Conservation (phyloP, 1,140 invertebrate genomes). For the Zaprionus capensis region DNA sequence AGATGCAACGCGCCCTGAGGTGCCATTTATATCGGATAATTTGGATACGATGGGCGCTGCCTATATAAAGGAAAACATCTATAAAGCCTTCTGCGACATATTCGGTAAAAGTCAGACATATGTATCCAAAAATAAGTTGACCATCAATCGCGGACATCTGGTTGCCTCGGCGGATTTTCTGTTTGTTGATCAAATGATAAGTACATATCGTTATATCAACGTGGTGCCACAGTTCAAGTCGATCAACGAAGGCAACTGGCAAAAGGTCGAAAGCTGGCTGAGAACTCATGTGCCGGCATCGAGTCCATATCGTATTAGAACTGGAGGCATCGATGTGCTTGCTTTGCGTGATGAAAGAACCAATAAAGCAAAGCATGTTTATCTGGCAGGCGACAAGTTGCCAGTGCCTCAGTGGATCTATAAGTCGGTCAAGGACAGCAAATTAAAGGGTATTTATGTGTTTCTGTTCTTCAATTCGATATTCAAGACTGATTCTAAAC, state of each 20-base stretch:
- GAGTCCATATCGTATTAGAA: conserved; percentile 36
- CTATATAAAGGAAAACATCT: conserved; percentile 54
- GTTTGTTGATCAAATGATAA: conserved; percentile 65
- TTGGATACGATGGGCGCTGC: conserved; percentile 53
- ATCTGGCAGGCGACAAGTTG: conserved; percentile 26
- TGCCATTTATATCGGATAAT: conserved; percentile 48
- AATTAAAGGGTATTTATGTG: conserved; percentile 37
- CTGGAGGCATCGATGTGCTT: conserved; percentile 51
- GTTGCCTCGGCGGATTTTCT: conserved; percentile 72
- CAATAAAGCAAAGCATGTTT: conserved; percentile 20
- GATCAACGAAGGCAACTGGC: conserved; percentile 71
- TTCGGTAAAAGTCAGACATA: conserved; percentile 50
- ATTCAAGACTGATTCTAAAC: conserved; percentile 25
- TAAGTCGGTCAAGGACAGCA: conserved; percentile 53
- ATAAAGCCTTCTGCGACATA: conserved; percentile 37
- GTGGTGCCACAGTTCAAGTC: conserved; percentile 68
- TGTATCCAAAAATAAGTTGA: conserved; percentile 1
- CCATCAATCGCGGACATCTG: conserved; percentile 70
- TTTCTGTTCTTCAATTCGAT: conserved; percentile 60
- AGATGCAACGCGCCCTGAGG: conserved; percentile 57
- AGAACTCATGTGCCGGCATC: conserved; percentile 31
- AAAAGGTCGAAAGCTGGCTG: conserved; percentile 63
- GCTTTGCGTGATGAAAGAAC: conserved; percentile 20
- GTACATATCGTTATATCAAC: conserved; percentile 69
- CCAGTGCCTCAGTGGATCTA: conserved; percentile 66